phyloP scores from a whole-genome alignment of 2,113 vertebrate species.

The Egretta garzetta region DNA sequence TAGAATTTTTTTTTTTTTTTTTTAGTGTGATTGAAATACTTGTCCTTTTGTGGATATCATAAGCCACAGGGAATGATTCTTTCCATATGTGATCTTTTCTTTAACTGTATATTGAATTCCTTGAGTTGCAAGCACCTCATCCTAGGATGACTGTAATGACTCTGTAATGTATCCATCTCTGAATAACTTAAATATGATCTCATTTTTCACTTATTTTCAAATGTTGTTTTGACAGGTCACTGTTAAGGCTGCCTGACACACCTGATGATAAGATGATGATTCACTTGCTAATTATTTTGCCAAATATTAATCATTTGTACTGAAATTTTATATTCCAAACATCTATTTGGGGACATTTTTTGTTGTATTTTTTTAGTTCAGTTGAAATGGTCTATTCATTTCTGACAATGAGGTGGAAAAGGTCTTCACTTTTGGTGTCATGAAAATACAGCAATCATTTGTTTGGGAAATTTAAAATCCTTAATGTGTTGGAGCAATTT shows the following conservation, averaged over 20 bases:
- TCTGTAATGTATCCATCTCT: background rate
- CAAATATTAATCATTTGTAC: slow-evolving; percentile 27
- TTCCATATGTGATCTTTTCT: background rate
- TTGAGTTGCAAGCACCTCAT: background rate
- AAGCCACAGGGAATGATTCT: background rate
- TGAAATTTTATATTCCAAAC: background rate
- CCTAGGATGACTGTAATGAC: background rate
- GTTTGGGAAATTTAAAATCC: background rate
- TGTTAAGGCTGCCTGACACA: slow-evolving; percentile 7
- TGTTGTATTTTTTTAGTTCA: background rate
- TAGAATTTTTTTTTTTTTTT: background rate
- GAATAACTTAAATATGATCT: background rate
- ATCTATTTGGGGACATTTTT: background rate
- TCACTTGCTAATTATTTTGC: slow-evolving; percentile 43
- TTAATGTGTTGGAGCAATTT: background rate
- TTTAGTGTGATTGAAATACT: background rate
- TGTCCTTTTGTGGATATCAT: background rate
- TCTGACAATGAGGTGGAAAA: background rate
- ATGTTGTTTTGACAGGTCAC: slow-evolving; percentile 14
- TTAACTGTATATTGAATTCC: background rate
- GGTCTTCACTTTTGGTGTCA: background rate
- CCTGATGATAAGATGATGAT: background rate
- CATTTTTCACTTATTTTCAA: slow-evolving; percentile 31
- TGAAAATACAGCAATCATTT: background rate
- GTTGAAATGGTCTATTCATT: background rate